Conservation (phyloP, 1,140 invertebrate species). For the Prorops nasuta region DNA sequence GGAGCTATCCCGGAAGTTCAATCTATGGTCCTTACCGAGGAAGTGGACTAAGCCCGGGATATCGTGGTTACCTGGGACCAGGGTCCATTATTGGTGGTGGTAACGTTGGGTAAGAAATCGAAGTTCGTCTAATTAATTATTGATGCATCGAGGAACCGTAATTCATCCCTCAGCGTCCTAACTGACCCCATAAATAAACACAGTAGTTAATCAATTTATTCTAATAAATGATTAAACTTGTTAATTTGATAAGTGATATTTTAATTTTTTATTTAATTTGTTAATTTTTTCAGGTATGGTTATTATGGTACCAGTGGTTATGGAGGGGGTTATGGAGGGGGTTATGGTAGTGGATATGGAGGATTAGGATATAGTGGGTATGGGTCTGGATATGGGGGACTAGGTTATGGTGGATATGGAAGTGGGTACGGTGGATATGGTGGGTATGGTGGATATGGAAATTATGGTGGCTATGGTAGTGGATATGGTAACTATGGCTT, state of each 20-base stretch:
- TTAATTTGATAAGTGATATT: background rate
- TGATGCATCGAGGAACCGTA: too few relatives aligned
- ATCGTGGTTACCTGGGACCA: constrained; percentile 22
- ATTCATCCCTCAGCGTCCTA: too few relatives aligned
- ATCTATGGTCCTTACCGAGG: constrained; percentile 31
- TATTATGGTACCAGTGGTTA: constrained; percentile 10
- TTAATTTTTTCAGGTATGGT: constrained; percentile 15
- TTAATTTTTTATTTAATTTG: background rate
- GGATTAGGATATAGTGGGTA: constrained; percentile 22
- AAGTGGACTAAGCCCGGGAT: constrained; percentile 17
- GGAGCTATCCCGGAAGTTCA: constrained; percentile 20
- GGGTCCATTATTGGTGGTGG: constrained; percentile 25
- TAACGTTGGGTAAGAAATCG: constrained; percentile 29
- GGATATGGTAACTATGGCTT: constrained; percentile 7
- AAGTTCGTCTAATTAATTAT: too few relatives aligned
- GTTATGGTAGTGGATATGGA: constrained; percentile 6
- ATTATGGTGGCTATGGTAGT: constrained; percentile 12
- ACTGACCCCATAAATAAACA: too few relatives aligned
- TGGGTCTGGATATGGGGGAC: constrained; percentile 14
- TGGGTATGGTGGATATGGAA: constrained; percentile 16
- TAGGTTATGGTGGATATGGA: constrained; percentile 10
- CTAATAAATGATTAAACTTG: too few relatives aligned
- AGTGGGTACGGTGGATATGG: constrained; percentile 15
- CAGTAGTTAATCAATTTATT: too few relatives aligned
- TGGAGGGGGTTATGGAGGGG: constrained; percentile 5